phyloP scores from a whole-genome alignment of 2,113 vertebrate species.

The Serinus canaria region DNA sequence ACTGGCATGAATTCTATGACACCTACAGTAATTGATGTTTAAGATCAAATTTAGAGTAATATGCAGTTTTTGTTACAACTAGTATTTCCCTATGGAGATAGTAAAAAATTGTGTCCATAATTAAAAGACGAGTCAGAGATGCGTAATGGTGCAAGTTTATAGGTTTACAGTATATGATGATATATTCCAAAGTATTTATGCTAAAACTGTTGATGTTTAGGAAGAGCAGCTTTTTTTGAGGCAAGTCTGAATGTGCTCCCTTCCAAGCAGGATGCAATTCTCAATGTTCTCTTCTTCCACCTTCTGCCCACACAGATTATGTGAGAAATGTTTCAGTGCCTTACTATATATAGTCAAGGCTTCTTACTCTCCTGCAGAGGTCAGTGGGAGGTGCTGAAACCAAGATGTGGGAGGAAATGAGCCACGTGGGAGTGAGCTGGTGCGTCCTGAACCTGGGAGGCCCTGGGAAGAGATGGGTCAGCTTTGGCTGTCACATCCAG shows the following conservation, averaged over 20 bases:
- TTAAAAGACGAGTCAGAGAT: not conserved
- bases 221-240: not conserved
- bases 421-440: not conserved
- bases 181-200: not conserved
- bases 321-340: not conserved
- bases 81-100: not conserved
- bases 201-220: not conserved
- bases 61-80: not conserved
- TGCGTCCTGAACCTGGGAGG: conserved; percentile 1
- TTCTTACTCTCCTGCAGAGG: not conserved
- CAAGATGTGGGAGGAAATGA: not conserved
- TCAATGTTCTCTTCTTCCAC: not conserved
- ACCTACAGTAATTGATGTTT: not conserved
- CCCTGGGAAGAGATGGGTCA: conserved; percentile 15
- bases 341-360: conserved; percentile 27
- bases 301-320: not conserved
- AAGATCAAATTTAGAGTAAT: not conserved
- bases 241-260: not conserved
- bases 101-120: not conserved
- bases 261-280: not conserved
- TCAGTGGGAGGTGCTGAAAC: conserved; percentile 49
- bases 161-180: not conserved
- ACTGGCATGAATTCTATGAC: not conserved
- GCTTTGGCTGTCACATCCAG: fast-evolving
- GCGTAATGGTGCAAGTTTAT: not conserved